A percentile compares a stretch with the other conserved stretches of the same genome.
Evolutionary conservation across 2,113 vertebrate genomes (phyloP).

Genomic region (Acanthisitta chloris): DNA sequence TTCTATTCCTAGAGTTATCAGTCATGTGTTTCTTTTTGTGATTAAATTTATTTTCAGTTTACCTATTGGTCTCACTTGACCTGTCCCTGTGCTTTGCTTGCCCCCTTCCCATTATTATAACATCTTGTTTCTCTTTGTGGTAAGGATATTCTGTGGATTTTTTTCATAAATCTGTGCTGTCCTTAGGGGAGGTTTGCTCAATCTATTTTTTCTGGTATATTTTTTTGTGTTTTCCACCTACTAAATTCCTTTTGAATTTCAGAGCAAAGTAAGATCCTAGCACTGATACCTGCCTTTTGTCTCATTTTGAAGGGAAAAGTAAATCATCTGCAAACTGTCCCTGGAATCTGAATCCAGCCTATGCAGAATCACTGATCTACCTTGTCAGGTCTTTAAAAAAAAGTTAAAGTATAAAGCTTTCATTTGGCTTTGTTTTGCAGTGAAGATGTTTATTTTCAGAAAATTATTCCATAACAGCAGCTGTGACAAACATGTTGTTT

Average conservation of each 20-base stretch:
- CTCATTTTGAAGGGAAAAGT: background rate
- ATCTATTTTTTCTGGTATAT: background rate
- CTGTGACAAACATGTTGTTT: background rate
- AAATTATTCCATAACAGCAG: background rate
- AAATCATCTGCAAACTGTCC: background rate
- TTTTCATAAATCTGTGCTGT: background rate
- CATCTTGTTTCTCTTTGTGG: background rate
- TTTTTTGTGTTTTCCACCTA: background rate
- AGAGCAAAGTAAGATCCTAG: background rate
- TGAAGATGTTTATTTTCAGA: background rate
- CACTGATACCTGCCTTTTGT: background rate
- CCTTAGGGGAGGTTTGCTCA: background rate
- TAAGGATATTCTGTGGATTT: background rate
- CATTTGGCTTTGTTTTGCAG: background rate
- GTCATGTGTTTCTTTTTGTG: background rate
- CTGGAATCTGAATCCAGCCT: background rate
- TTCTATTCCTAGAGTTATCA: background rate
- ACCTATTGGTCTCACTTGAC: background rate
- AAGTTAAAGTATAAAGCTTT: background rate
- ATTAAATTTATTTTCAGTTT: background rate
- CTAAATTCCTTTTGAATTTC: background rate
- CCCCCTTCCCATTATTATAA: background rate
- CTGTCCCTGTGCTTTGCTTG: background rate
- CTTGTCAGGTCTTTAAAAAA: background rate
- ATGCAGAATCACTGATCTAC: background rate